Conservation (phyloP, 2,113 vertebrate species). For the Shinisaurus crocodilurus region DNA sequence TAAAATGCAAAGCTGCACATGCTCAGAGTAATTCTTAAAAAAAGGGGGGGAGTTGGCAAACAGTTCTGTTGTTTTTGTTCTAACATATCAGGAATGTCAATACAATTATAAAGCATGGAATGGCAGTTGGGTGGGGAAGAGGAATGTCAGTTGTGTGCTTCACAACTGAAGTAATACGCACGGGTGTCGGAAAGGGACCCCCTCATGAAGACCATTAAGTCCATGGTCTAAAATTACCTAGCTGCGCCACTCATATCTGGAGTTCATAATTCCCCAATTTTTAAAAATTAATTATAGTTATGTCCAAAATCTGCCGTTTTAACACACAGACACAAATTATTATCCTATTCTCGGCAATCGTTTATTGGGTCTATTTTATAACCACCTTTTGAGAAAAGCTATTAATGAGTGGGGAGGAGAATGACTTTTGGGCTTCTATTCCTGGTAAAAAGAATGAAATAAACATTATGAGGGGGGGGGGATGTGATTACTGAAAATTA, state of each 20-base stretch:
- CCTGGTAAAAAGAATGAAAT: not conserved
- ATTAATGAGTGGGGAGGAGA: not conserved
- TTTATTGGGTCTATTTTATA: slow-evolving; percentile 6
- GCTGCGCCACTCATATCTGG: not conserved
- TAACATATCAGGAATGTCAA: no score
- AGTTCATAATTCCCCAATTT: slow-evolving; percentile 14
- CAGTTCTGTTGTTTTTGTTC: no score
- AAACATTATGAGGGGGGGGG: not conserved
- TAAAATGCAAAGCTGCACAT: no score
- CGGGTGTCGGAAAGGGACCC: no score
- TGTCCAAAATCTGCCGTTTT: not conserved
- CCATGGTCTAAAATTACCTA: no score
- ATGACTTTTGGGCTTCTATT: not conserved
- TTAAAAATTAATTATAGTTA: slow-evolving; percentile 19
- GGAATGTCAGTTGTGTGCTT: no score
- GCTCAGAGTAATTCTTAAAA: no score
- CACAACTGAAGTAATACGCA: no score
- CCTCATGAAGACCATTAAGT: no score
- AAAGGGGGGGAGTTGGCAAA: no score
- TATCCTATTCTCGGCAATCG: not conserved
- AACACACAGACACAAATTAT: not conserved
- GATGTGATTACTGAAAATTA: slow-evolving; percentile 16
- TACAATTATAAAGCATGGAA: no score
- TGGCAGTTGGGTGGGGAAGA: no score
- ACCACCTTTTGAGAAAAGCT: slow-evolving; percentile 8